Evolutionary conservation across 2,113 vertebrate genomes (phyloP).

Genomic region (Gila orcuttii): DNA sequence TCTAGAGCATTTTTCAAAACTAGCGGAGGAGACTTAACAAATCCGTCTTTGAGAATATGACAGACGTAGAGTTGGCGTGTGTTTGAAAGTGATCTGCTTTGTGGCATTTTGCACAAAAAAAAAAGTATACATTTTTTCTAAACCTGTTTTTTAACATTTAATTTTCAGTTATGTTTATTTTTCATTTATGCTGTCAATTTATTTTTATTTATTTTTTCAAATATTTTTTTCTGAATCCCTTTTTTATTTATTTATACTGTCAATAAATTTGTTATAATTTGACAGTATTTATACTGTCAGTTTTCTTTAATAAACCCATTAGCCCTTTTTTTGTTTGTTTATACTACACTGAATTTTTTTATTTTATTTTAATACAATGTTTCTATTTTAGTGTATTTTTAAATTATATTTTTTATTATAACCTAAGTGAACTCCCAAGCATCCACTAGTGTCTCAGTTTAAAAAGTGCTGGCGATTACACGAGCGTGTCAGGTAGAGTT

Average conservation of each 20-base stretch:
- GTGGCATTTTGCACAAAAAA: neutral
- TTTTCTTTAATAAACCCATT: too few relatives aligned
- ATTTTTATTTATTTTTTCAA: too few relatives aligned
- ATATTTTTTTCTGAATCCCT: too few relatives aligned
- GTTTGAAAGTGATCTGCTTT: neutral
- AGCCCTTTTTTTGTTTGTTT: too few relatives aligned
- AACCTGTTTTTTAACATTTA: neutral
- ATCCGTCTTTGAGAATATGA: neutral
- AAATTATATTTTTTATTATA: neutral
- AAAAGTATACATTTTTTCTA: neutral
- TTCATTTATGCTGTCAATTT: too few relatives aligned
- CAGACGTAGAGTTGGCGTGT: neutral
- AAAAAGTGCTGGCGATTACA: neutral
- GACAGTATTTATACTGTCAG: too few relatives aligned
- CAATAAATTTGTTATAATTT: too few relatives aligned
- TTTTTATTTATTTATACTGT: too few relatives aligned
- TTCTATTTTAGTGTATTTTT: too few relatives aligned
- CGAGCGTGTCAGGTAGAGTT: neutral
- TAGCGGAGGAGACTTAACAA: neutral
- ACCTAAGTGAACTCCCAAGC: too few relatives aligned
- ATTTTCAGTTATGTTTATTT: neutral
- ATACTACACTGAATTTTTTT: too few relatives aligned
- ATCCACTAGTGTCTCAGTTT: neutral
- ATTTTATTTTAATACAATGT: too few relatives aligned
- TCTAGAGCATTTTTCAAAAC: neutral